Evolutionary conservation across 2,888 invertebrate genomes (phyloP).

Genomic region (Heteropelma amictum): DNA sequence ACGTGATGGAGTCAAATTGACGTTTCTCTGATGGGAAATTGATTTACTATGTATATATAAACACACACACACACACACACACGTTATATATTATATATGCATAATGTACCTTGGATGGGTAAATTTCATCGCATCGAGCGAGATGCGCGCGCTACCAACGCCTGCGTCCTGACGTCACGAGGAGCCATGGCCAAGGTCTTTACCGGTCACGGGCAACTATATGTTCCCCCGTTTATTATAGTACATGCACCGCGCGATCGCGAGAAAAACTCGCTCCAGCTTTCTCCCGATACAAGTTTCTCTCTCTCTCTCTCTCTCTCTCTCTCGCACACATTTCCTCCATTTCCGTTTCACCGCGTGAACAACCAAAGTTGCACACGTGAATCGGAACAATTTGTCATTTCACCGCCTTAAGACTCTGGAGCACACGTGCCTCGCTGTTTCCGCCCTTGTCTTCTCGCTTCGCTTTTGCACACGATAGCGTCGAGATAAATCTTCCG

Average conservation of each 20-base stretch:
- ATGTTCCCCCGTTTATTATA: constrained; percentile 53
- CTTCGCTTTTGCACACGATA: no score
- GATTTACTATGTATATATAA: neutral
- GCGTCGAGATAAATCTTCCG: no score
- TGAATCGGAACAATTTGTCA: no score
- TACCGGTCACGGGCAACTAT: constrained; percentile 75
- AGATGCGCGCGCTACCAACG: constrained; percentile 66
- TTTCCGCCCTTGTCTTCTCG: no score
- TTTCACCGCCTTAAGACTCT: no score
- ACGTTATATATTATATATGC: neutral
- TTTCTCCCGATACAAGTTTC: constrained; percentile 45
- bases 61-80: neutral
- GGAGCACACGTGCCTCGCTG: no score
- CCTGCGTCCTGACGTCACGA: constrained; percentile 69
- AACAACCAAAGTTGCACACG: no score
- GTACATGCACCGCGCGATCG: constrained; percentile 44
- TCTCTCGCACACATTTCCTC: no score
- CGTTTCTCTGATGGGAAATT: neutral
- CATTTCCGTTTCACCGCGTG: no score
- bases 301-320: neutral
- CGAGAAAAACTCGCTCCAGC: constrained; percentile 51
- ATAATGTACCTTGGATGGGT: constrained; percentile 20
- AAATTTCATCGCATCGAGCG: constrained; percentile 57
- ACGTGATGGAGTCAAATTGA: neutral
- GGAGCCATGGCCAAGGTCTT: constrained; percentile 76